Evolutionary conservation across 2,888 invertebrate species (phyloP).

Genomic region (Epistrophe eligans): DNA sequence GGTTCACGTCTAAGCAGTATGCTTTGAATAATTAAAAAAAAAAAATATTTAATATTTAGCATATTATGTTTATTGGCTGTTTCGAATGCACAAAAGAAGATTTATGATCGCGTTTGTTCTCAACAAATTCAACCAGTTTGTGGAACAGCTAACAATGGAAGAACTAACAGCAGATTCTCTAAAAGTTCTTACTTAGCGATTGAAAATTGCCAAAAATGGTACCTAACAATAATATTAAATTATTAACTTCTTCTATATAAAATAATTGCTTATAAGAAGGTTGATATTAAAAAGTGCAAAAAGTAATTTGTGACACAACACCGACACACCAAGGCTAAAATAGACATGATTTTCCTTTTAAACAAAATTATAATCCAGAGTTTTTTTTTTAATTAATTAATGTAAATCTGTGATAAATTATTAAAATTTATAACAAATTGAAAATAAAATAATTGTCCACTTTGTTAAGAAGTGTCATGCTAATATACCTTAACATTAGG

Average conservation of each 20-base stretch:
- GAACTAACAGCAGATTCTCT: not conserved
- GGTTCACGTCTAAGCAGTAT: too few relatives aligned
- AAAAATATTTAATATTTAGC: too few relatives aligned
- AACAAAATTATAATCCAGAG: too few relatives aligned
- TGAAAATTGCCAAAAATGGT: conserved; percentile 18
- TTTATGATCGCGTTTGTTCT: conserved; percentile 4
- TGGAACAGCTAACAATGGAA: not conserved
- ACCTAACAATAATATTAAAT: not conserved
- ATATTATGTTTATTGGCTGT: not conserved
- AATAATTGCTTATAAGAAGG: not conserved
- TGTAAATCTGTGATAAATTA: too few relatives aligned
- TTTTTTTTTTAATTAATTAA: too few relatives aligned
- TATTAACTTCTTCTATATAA: not conserved
- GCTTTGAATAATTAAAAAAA: too few relatives aligned
- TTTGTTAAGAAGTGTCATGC: too few relatives aligned
- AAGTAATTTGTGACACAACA: not conserved
- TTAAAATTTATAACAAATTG: too few relatives aligned
- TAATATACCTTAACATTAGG: too few relatives aligned
- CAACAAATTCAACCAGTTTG: not conserved
- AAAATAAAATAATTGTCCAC: too few relatives aligned
- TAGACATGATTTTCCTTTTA: too few relatives aligned
- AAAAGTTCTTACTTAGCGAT: not conserved
- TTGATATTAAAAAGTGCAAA: not conserved
- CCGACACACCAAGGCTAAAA: too few relatives aligned
- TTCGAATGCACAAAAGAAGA: not conserved